A percentile compares a stretch with the other conserved stretches of the same genome.
phyloP scores from a whole-genome alignment of 2,113 vertebrate species.

The Pollimyrus isidori region DNA sequence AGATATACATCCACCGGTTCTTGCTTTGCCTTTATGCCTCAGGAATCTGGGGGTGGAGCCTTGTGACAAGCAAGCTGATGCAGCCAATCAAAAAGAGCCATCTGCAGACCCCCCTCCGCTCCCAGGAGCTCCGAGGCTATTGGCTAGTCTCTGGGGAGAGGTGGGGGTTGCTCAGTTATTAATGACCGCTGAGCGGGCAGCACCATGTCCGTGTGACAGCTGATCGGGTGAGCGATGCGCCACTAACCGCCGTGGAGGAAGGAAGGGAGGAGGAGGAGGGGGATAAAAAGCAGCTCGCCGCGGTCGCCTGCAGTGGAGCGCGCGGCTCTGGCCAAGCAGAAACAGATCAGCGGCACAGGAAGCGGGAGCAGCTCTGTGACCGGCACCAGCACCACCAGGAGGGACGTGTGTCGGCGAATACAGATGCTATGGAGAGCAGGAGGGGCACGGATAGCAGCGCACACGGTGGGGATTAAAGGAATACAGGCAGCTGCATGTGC shows the following conservation, averaged over 20 bases:
- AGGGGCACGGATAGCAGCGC: constrained; percentile 39
- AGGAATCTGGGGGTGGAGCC: constrained; percentile 41
- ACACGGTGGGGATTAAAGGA: constrained; percentile 50
- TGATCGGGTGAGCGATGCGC: constrained; percentile 65
- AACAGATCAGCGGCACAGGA: constrained; percentile 38
- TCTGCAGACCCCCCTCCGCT: constrained; percentile 45
- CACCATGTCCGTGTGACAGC: constrained; percentile 74
- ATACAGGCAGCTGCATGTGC: constrained; percentile 39
- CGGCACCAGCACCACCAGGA: constrained; percentile 42
- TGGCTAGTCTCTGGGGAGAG: constrained; percentile 68
- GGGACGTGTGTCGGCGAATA: constrained; percentile 49
- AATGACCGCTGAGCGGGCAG: constrained; percentile 78
- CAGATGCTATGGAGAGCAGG: constrained; percentile 39
- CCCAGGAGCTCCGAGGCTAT: constrained; percentile 56
- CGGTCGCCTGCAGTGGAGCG: constrained; percentile 53
- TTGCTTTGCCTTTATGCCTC: constrained; percentile 48
- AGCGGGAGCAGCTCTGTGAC: background rate
- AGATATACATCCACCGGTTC: constrained; percentile 54
- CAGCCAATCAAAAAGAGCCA: constrained; percentile 68
- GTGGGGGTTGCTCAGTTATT: constrained; percentile 66
- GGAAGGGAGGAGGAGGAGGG: constrained; percentile 52
- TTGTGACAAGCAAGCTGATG: constrained; percentile 53
- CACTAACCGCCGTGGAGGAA: constrained; percentile 70
- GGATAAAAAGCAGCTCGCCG: constrained; percentile 49
- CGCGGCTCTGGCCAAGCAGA: constrained; percentile 41